Evolutionary conservation across 2,113 vertebrate species (phyloP).

Genomic region (Nansenia antarctica): DNA sequence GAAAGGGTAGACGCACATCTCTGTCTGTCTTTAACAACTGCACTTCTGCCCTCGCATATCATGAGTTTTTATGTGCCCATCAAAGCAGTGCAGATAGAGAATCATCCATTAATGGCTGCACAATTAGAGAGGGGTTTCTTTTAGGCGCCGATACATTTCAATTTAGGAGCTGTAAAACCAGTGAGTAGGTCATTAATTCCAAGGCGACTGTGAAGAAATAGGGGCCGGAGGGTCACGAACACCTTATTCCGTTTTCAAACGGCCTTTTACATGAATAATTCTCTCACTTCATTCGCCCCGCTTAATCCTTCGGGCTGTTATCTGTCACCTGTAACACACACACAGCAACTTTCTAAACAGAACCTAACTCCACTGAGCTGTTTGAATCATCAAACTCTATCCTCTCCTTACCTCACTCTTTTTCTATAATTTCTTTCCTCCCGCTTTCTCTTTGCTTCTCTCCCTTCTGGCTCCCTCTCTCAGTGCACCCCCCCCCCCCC

Average conservation of each 20-base stretch:
- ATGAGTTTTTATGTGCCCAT: constrained; percentile 78
- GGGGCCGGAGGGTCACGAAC: constrained; percentile 68
- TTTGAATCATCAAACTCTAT: too few relatives aligned
- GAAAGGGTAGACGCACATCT: neutral
- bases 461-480: constrained; percentile 33
- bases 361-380: neutral
- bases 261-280: constrained; percentile 44
- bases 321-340: constrained; percentile 20
- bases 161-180: constrained; percentile 93
- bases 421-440: neutral
- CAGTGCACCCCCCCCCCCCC: neutral
- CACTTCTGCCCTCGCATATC: constrained; percentile 77
- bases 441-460: constrained; percentile 29
- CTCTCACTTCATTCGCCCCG: constrained; percentile 30
- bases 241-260: constrained; percentile 47
- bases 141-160: constrained; percentile 84
- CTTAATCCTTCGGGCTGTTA: constrained; percentile 41
- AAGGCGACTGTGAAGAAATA: constrained; percentile 90
- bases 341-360: neutral
- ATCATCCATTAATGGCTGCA: constrained; percentile 84
- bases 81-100: constrained; percentile 76
- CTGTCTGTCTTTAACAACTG: constrained; percentile 24
- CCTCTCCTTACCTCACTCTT: constrained; percentile 49
- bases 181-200: constrained; percentile 97
- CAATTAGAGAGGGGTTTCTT: constrained; percentile 84